These are phyloP conservation scores for Macrobrachium rosenbergii DNA, from an alignment of 1,140 invertebrate genomes.

Conservation along the genomic window DNA sequence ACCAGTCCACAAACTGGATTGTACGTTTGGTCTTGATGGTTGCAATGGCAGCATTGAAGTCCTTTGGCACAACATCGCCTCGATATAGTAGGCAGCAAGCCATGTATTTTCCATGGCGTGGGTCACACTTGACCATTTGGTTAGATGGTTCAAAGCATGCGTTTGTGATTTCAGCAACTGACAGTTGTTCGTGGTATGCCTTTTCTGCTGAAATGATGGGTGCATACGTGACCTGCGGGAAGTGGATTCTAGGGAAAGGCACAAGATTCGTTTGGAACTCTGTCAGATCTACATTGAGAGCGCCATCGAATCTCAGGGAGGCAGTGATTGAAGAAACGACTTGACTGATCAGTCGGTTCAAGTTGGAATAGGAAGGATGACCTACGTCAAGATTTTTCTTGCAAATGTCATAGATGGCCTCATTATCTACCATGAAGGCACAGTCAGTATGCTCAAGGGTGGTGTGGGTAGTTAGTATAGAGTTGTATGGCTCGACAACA, in stretches of 20 bases:
- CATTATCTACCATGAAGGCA: slow-evolving; percentile 87
- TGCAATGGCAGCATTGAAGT: slow-evolving; percentile 88
- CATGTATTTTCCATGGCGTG: slow-evolving; percentile 80
- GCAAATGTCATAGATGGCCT: slow-evolving; percentile 93
- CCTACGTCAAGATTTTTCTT: slow-evolving; percentile 84
- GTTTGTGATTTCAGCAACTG: slow-evolving; percentile 85
- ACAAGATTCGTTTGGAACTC: slow-evolving; percentile 78
- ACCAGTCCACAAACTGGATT: slow-evolving; percentile 87
- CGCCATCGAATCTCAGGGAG: slow-evolving; percentile 86
- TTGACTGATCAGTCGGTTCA: slow-evolving; percentile 79
- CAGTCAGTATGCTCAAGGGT: slow-evolving; percentile 76
- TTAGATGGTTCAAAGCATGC: slow-evolving; percentile 86
- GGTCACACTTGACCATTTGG: slow-evolving; percentile 87
- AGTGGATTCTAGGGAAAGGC: slow-evolving; percentile 77
- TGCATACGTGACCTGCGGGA: slow-evolving; percentile 82
- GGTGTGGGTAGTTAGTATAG: slow-evolving; percentile 65
- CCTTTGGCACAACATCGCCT: slow-evolving; percentile 84
- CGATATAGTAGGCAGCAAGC: slow-evolving; percentile 88
- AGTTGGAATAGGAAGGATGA: slow-evolving; percentile 83
- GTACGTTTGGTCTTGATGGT: slow-evolving; percentile 86
- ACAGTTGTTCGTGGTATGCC: slow-evolving; percentile 82
- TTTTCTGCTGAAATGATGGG: slow-evolving; percentile 82
- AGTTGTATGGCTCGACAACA: slow-evolving; percentile 68
- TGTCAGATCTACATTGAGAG: slow-evolving; percentile 75
- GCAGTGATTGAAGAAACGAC: slow-evolving; percentile 70